These are phyloP conservation scores for Bombycilla garrulus DNA, from an alignment of 2,113 vertebrate genomes.

Conservation along the genomic window DNA sequence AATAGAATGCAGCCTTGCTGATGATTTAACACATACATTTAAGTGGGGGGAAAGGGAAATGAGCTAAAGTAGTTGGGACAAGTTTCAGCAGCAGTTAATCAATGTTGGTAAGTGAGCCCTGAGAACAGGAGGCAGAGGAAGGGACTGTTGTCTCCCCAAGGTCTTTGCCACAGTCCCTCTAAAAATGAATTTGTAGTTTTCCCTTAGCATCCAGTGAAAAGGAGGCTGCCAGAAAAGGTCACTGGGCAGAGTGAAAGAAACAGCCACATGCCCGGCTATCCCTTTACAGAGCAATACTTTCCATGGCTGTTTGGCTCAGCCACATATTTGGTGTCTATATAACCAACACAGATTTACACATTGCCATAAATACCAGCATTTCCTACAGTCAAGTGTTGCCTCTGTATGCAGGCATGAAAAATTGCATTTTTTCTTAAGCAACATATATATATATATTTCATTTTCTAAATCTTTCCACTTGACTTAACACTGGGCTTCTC, in stretches of 20 bases:
- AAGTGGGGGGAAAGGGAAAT: not conserved
- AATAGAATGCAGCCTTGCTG: not conserved
- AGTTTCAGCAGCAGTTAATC: not conserved
- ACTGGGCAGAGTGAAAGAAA: not conserved
- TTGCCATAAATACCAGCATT: not conserved
- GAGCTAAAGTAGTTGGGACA: not conserved
- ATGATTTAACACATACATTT: not conserved
- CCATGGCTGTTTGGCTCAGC: not conserved
- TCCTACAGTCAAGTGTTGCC: not conserved
- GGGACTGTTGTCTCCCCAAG: not conserved
- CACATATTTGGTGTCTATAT: not conserved
- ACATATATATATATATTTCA: not conserved
- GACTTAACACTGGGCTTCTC: not conserved
- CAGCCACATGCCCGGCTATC: not conserved
- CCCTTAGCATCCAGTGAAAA: not conserved
- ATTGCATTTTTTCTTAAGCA: not conserved
- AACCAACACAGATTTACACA: not conserved
- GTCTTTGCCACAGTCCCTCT: not conserved
- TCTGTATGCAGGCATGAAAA: not conserved
- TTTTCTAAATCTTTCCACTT: not conserved
- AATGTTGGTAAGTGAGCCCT: not conserved
- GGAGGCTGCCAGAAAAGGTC: not conserved
- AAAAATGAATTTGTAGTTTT: not conserved
- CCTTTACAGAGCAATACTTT: not conserved
- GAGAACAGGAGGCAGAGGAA: not conserved